Base-by-base conservation (phyloP, 2,797 vertebrate species). In the Zalophus californianus region DNA sequence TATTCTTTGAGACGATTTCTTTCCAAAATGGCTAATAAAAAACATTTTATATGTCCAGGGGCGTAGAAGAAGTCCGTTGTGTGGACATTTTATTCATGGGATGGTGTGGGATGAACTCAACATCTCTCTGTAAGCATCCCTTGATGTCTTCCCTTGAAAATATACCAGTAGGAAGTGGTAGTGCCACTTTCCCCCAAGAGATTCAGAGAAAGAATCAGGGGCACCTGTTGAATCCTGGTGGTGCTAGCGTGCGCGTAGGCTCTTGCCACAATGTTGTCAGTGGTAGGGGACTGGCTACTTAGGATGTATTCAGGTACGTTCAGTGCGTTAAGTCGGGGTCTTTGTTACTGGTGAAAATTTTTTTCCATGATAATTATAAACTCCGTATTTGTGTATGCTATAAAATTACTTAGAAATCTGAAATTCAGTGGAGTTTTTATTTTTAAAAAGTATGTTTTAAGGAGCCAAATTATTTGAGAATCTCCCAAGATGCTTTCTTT, bases 181-280 rank as follows among this genome's bases (percentile, higher is more conserved):
- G 25, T 38, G 25, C 3, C 11, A 21, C 9, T 41, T 29, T 32
- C 54, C 29, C 11, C 13, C 10, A 35, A 79, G 25, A 50, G 48
- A 54, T 54, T 54, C 23, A 11, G 23, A 64, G 48, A 54, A 52
- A 68, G 84, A 70, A 38, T 38, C 64, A 25, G 75, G 16, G 25
- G 29, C 7, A 0, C 7, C 60, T 66, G 16, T 54, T 38, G n/a
- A 21, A 27, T 38, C 23, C 48, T 32, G 44, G 35, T 25, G 29
- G 11, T 14, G 62, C 15, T 7, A 23, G 12, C 8, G 12, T 35
- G 48, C 3, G 10, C 15, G 0, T 16, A 18, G 21, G 4, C 27
- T 32, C 27, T 56, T 32, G 18, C 48, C 7, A 68, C n/a, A 11
- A 23, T 7, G 18, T 68, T 35, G 4, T 52, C 25, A 11, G 50